Conservation (phyloP, 2,888 invertebrate genomes). For the Hypsopygia costalis region DNA sequence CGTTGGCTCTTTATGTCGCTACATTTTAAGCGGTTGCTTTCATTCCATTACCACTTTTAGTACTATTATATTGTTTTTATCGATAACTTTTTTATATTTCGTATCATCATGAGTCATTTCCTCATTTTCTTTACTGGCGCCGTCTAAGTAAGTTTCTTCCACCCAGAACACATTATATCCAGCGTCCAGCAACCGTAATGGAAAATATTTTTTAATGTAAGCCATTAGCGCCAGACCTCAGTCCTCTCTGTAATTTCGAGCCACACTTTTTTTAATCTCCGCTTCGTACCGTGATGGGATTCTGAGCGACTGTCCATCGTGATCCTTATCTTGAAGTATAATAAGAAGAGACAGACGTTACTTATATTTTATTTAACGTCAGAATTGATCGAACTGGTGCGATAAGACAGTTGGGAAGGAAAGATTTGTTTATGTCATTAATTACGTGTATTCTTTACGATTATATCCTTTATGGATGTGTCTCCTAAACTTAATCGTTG, state of each 20-base stretch:
- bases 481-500: slow-evolving; percentile 12
- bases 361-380: slow-evolving; percentile 79
- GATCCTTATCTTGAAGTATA: slow-evolving; percentile 73
- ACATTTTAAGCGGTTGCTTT: slow-evolving; percentile 22
- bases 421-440: slow-evolving; percentile 73
- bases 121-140: slow-evolving; percentile 42
- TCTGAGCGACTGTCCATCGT: slow-evolving; percentile 72
- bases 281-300: slow-evolving; percentile 66
- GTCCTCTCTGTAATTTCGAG: slow-evolving; percentile 72
- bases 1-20: slow-evolving; percentile 32
- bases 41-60: slow-evolving; percentile 27
- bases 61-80: slow-evolving; percentile 28
- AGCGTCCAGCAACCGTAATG: slow-evolving; percentile 55
- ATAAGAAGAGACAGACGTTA: slow-evolving; percentile 78
- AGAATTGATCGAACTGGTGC: slow-evolving; percentile 67
- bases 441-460: slow-evolving; percentile 51
- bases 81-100: slow-evolving; percentile 29
- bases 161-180: slow-evolving; percentile 45
- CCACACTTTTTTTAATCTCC: slow-evolving; percentile 65
- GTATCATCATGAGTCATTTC: slow-evolving; percentile 37
- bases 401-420: slow-evolving; percentile 58
- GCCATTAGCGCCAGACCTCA: slow-evolving; percentile 66
- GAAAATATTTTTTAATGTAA: slow-evolving; percentile 72
- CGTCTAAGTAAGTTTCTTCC: slow-evolving; percentile 34
- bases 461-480: slow-evolving; percentile 25